phyloP scores from a whole-genome alignment of 2,888 invertebrate genomes.

The Eristalis tenax region DNA sequence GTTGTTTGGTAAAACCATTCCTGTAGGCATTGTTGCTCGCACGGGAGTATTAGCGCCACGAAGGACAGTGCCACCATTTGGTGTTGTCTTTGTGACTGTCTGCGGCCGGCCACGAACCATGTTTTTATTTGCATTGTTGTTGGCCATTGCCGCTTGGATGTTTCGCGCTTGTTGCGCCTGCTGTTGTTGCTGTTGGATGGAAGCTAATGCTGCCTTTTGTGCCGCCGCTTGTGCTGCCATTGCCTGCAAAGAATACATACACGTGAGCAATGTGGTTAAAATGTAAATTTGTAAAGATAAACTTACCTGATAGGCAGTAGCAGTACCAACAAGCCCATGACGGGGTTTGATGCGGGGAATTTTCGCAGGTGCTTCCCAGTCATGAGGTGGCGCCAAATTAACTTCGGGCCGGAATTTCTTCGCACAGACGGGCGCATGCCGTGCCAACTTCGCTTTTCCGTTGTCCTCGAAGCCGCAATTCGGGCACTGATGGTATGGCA shows the following conservation, averaged over 20 bases:
- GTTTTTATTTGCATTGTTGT: constrained; percentile 74
- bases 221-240: constrained; percentile 81
- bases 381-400: constrained; percentile 92
- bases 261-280: neutral
- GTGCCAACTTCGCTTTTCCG: constrained; percentile 93
- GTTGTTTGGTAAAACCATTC: constrained; percentile 79
- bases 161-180: constrained; percentile 78
- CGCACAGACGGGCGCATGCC: constrained; percentile 93
- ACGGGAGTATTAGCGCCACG: constrained; percentile 75
- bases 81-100: constrained; percentile 75
- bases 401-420: constrained; percentile 94
- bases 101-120: constrained; percentile 78
- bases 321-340: constrained; percentile 81
- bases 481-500: constrained; percentile 94
- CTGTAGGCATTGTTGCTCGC: constrained; percentile 77
- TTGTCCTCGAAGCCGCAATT: constrained; percentile 97
- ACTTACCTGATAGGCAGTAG: constrained; percentile 81
- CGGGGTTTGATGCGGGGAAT: constrained; percentile 86
- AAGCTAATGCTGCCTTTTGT: constrained; percentile 80
- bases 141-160: constrained; percentile 77
- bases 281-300: neutral
- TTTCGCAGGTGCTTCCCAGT: constrained; percentile 97
- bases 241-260: constrained; percentile 74
- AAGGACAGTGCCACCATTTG: constrained; percentile 74
- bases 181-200: constrained; percentile 79